Evolutionary conservation across 2,888 invertebrate species (phyloP).

Genomic region (Tuberolachnus salignus): DNA sequence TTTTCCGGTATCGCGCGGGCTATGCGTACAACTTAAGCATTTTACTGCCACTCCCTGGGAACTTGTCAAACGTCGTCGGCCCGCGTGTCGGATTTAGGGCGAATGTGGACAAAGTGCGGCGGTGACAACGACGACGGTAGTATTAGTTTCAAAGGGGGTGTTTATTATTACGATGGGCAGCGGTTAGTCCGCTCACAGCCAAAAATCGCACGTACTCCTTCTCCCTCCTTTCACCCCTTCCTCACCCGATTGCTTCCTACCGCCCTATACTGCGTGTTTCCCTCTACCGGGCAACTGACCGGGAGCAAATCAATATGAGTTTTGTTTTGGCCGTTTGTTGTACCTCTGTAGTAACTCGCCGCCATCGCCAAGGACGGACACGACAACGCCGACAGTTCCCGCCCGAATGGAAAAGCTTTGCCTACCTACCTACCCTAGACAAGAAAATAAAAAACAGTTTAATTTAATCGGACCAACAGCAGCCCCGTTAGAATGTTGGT

Average conservation of each 20-base stretch:
- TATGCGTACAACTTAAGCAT: background rate
- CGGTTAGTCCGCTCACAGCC: background rate
- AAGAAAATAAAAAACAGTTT: constrained; percentile 4
- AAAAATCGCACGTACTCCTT: constrained; percentile 19
- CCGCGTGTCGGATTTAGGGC: background rate
- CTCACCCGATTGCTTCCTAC: no score
- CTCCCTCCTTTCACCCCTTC: no score
- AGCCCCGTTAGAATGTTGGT: constrained; percentile 2
- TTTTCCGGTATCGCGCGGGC: no score
- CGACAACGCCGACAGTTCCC: background rate
- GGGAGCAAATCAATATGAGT: constrained; percentile 46
- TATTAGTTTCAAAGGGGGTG: constrained; percentile 10
- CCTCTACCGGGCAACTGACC: constrained; percentile 1
- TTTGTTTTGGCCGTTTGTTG: constrained; percentile 33
- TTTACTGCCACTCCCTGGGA: background rate
- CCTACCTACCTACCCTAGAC: no score
- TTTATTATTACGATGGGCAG: constrained; percentile 19
- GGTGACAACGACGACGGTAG: no score
- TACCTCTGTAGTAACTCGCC: constrained; percentile 17
- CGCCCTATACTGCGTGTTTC: background rate
- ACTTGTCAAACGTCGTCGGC: constrained; percentile 28
- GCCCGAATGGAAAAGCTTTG: constrained; percentile 3
- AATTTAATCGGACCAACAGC: constrained; percentile 2
- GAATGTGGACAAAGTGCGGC: background rate
- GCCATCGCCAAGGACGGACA: background rate